phyloP scores from a whole-genome alignment of 2,888 invertebrate species.

The Brachylomia viminalis region DNA sequence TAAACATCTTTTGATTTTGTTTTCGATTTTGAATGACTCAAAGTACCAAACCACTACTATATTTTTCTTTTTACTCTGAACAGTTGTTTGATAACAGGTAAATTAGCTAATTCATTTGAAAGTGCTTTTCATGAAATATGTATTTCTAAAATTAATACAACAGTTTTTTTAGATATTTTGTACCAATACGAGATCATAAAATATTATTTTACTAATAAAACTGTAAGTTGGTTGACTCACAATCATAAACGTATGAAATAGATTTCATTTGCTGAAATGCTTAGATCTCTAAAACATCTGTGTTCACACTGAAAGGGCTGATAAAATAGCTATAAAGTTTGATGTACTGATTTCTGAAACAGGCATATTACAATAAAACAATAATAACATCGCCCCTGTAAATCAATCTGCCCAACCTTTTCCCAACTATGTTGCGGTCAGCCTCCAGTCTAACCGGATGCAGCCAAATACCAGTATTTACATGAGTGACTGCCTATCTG shows the following conservation, averaged over 20 bases:
- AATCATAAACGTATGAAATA: conserved; percentile 30
- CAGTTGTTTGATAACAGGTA: too few species aligned
- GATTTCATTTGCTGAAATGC: conserved; percentile 37
- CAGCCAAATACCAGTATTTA: too few species aligned
- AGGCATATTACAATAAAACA: not conserved
- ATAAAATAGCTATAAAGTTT: conserved; percentile 32
- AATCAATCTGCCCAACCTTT: too few species aligned
- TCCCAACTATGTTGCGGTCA: too few species aligned
- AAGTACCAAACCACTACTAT: too few species aligned
- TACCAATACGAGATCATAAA: not conserved
- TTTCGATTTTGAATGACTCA: too few species aligned
- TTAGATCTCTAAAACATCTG: conserved; percentile 41
- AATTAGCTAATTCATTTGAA: not conserved
- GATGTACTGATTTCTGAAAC: not conserved
- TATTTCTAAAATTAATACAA: too few species aligned
- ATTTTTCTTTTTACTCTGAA: too few species aligned
- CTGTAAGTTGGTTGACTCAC: not conserved
- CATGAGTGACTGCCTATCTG: too few species aligned
- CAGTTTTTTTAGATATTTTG: not conserved
- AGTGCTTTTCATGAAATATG: not conserved
- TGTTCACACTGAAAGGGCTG: conserved; percentile 4
- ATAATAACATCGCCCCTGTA: too few species aligned
- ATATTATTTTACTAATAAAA: conserved; percentile 23
- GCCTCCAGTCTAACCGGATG: too few species aligned
- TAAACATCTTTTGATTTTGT: too few species aligned